These are phyloP conservation scores for Pandemis cinnamomeana DNA, from an alignment of 2,888 invertebrate species.

Conservation along the genomic window DNA sequence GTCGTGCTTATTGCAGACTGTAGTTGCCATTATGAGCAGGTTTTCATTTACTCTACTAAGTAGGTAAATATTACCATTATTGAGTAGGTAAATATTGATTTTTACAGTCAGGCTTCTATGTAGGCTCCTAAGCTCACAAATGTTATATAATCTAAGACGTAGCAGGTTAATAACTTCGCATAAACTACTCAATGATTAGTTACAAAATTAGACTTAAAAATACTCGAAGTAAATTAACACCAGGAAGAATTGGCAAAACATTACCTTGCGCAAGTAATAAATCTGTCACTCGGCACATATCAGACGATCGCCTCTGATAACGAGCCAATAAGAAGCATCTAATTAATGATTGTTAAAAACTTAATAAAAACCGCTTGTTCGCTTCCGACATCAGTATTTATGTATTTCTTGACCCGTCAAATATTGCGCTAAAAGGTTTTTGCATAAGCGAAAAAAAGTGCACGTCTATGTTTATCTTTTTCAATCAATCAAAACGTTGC, in stretches of 20 bases:
- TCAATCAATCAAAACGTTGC: conserved; percentile 63
- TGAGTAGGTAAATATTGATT: conserved; percentile 30
- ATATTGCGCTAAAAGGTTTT: conserved; percentile 66
- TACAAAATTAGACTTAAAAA: conserved; percentile 21
- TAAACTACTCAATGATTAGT: background rate
- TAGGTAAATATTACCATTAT: conserved; percentile 31
- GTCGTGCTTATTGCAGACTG: conserved; percentile 7
- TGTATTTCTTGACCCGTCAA: conserved; percentile 64
- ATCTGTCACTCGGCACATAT: conserved; percentile 76
- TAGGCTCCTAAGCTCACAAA: conserved; percentile 1
- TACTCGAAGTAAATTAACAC: conserved; percentile 46
- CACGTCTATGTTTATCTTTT: conserved; percentile 64
- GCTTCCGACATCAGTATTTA: conserved; percentile 73
- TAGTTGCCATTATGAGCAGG: conserved; percentile 23
- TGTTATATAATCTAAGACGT: conserved; percentile 8
- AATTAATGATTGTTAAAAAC: conserved; percentile 77
- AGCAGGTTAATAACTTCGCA: conserved; percentile 19
- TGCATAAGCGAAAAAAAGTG: conserved; percentile 61
- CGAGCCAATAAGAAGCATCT: conserved; percentile 74
- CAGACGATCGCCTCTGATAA: conserved; percentile 70
- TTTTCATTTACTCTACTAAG: conserved; percentile 41
- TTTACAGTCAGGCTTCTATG: conserved; percentile 5
- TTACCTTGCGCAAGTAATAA: conserved; percentile 74
- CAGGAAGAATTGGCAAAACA: conserved; percentile 70
- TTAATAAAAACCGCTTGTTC: conserved; percentile 64